phyloP scores from a whole-genome alignment of 2,113 vertebrate species.

The Lanius collurio region DNA sequence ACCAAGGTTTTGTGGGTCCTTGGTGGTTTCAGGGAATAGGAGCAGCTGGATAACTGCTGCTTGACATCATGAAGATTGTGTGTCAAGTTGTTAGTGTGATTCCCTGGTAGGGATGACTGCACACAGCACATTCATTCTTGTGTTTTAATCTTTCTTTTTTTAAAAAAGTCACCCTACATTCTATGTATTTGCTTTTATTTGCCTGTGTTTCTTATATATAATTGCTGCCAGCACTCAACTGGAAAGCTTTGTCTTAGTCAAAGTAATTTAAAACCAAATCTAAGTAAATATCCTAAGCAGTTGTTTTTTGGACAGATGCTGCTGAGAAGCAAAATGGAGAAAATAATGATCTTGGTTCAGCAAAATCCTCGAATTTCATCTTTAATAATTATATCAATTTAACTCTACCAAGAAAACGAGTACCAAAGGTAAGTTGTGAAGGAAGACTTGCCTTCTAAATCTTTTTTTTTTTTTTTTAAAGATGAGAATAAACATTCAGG shows the following conservation, averaged over 20 bases:
- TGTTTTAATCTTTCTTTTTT: not conserved
- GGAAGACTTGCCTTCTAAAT: not conserved
- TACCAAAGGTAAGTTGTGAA: constrained; percentile 84
- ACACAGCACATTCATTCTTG: not conserved
- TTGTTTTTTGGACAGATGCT: constrained; percentile 65
- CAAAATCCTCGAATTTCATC: constrained; percentile 76
- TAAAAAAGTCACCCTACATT: not conserved
- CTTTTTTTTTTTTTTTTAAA: not conserved
- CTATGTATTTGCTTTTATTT: not conserved
- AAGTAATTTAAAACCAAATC: not conserved
- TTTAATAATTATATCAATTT: constrained; percentile 84
- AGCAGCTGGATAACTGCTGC: not conserved
- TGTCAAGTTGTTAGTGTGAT: not conserved
- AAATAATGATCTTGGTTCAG: constrained; percentile 74
- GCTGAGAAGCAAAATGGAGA: constrained; percentile 78
- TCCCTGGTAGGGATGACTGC: not conserved
- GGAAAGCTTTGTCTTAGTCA: not conserved
- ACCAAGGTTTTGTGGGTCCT: not conserved
- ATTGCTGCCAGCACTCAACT: not conserved
- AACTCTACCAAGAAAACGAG: constrained; percentile 86
- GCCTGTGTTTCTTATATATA: not conserved
- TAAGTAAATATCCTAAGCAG: not conserved
- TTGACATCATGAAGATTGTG: not conserved
- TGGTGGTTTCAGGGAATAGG: not conserved
- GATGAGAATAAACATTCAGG: not conserved